Conservation (phyloP, 23 tunicate genomes). For the Halocynthia roretzi region DNA sequence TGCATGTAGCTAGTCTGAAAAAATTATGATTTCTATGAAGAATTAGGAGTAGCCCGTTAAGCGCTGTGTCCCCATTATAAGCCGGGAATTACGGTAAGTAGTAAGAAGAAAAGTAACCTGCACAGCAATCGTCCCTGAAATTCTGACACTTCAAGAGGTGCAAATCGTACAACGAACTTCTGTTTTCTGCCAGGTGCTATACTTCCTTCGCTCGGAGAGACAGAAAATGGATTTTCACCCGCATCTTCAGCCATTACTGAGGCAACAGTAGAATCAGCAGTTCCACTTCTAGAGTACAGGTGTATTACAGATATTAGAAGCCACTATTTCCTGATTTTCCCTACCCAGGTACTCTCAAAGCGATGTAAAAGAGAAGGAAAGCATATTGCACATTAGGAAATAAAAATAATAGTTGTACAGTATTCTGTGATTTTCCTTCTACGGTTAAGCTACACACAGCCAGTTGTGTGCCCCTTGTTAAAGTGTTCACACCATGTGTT, state of each 20-base stretch:
- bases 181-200: conserved; percentile 45
- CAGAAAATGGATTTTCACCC: conserved; percentile 34
- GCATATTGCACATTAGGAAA: too few species aligned
- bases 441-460: too few species aligned
- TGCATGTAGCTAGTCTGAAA: too few species aligned
- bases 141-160: conserved; percentile 70
- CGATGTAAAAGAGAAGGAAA: too few species aligned
- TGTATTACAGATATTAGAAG: neutral
- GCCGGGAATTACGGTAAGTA: neutral
- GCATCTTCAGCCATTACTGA: conserved; percentile 46
- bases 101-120: conserved; percentile 38
- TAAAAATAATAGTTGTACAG: too few species aligned
- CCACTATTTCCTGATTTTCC: neutral
- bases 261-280: conserved; percentile 44
- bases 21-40: too few species aligned
- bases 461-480: too few species aligned
- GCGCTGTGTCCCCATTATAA: too few species aligned
- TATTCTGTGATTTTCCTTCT: too few species aligned
- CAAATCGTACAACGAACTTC: conserved; percentile 51
- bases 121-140: conserved; percentile 57
- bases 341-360: neutral
- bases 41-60: too few species aligned
- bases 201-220: conserved; percentile 59
- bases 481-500: too few species aligned
- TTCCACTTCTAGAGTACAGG: conserved; percentile 27